phyloP scores from a whole-genome alignment of 2,797 vertebrate genomes.

The Diplodus sargus region DNA sequence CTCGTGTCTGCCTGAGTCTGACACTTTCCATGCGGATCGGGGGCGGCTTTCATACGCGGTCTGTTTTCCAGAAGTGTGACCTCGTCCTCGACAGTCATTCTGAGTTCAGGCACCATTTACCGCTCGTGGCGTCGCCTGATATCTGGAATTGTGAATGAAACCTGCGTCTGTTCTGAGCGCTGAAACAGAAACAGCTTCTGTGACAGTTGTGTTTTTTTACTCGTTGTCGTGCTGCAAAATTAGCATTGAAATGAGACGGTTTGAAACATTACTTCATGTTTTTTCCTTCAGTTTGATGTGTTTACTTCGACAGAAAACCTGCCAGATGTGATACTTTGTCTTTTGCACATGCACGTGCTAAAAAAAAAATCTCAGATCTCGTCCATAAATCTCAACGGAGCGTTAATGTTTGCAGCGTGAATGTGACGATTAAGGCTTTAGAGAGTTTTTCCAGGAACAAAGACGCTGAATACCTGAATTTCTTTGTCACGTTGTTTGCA shows the following conservation, averaged over 20 bases:
- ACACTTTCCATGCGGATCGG: background rate
- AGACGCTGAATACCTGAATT: background rate
- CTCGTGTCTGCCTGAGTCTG: background rate
- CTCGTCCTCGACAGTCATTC: constrained; percentile 13
- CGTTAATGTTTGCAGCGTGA: constrained; percentile 18
- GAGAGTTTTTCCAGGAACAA: background rate
- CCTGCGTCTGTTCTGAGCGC: constrained; percentile 8
- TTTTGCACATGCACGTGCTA: constrained; percentile 6
- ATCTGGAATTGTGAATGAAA: constrained; percentile 6
- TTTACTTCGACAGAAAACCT: constrained; percentile 1
- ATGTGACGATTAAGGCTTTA: background rate
- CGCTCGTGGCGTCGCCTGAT: background rate
- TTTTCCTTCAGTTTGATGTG: background rate
- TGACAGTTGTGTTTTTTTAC: background rate
- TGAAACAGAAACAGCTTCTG: background rate
- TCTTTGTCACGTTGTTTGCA: background rate
- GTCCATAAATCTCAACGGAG: constrained; percentile 6
- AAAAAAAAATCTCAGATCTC: background rate
- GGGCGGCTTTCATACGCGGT: background rate
- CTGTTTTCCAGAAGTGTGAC: background rate
- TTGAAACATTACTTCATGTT: background rate
- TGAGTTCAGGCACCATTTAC: constrained; percentile 8
- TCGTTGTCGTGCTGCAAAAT: constrained; percentile 6
- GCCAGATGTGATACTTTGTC: constrained; percentile 1
- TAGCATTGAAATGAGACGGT: constrained; percentile 4